Evolutionary conservation across 1,140 invertebrate species (phyloP).

Genomic region (Neotoxoptera formosana): DNA sequence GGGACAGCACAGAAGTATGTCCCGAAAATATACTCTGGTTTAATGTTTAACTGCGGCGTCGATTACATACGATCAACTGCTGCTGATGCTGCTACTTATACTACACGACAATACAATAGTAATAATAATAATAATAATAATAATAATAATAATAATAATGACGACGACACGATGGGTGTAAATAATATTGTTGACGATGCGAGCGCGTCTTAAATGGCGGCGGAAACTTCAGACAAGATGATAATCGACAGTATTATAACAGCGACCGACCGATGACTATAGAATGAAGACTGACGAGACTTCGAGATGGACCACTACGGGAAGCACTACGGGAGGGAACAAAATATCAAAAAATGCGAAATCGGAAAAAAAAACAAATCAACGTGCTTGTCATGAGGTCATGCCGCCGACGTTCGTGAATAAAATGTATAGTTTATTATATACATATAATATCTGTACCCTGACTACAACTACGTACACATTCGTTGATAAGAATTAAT

Average conservation of each 20-base stretch:
- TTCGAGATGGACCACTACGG: too few relatives aligned
- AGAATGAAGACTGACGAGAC: neutral
- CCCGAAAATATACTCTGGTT: neutral
- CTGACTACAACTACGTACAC: neutral
- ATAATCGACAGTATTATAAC: neutral
- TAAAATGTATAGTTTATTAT: neutral
- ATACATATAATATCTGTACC: neutral
- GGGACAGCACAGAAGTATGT: neutral
- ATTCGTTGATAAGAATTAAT: neutral
- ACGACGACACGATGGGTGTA: neutral
- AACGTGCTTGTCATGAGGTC: conserved; percentile 55
- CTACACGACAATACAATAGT: neutral
- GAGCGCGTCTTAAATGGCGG: neutral
- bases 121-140: neutral
- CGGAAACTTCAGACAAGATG: neutral
- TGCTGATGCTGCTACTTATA: neutral
- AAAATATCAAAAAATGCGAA: neutral
- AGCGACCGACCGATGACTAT: neutral
- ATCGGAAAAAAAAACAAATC: conserved; percentile 37
- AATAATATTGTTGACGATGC: neutral
- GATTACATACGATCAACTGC: neutral
- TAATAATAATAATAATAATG: neutral
- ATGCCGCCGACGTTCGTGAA: conserved; percentile 4
- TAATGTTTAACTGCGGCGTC: neutral
- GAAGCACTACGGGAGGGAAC: neutral